phyloP scores from a whole-genome alignment of 1,140 invertebrate species.

The Orchestia grillus region DNA sequence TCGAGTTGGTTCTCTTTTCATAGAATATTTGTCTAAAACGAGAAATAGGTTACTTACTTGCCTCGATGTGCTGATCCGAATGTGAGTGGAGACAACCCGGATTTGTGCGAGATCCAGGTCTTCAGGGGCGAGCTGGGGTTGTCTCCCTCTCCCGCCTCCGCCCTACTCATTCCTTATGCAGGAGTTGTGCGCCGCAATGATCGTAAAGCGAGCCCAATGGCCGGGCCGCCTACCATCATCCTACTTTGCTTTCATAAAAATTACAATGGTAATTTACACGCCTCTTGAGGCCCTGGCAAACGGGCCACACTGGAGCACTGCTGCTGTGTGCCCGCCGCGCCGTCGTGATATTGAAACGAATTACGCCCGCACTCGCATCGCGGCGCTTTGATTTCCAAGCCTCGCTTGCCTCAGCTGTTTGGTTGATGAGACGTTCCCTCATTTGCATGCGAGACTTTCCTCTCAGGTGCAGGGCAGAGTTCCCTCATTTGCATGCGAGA shows the following conservation, averaged over 20 bases:
- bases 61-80: not conserved
- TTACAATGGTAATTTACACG: constrained; percentile 41
- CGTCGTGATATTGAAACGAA: not conserved
- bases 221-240: not conserved
- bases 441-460: constrained; percentile 1
- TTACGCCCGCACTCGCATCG: not conserved
- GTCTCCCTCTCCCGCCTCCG: not conserved
- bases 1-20: no score
- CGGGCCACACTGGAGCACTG: not conserved
- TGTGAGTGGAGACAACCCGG: not conserved
- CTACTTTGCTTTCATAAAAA: constrained; percentile 47
- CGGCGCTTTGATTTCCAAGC: not conserved
- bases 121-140: not conserved
- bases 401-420: not conserved
- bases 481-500: not conserved
- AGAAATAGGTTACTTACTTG: no score
- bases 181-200: not conserved
- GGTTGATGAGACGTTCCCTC: not conserved
- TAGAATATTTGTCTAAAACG: no score
- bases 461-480: no score
- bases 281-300: not conserved
- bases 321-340: not conserved
- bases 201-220: constrained; percentile 26
- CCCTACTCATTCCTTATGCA: constrained; percentile 11
- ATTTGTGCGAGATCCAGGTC: not conserved